phyloP scores from a whole-genome alignment of 2,797 vertebrate genomes.

The Lepus oiostolus region DNA sequence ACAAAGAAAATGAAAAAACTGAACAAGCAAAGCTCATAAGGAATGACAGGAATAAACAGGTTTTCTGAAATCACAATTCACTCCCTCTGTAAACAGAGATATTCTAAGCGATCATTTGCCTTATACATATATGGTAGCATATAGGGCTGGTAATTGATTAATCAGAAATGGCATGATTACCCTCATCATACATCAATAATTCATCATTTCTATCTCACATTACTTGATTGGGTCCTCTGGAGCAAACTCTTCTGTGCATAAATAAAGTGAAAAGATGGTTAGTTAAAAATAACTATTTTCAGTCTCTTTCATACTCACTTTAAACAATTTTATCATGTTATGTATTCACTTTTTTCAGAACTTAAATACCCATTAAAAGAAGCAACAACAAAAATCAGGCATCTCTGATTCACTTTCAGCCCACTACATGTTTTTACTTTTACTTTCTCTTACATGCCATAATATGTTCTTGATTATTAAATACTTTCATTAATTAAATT shows the following conservation, averaged over 20 bases:
- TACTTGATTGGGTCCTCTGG: not conserved
- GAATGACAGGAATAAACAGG: not conserved
- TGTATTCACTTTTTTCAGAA: not conserved
- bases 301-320: not conserved
- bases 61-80: not conserved
- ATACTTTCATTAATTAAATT: not conserved
- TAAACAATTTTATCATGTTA: not conserved
- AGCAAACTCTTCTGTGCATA: not conserved
- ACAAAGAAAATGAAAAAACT: not conserved
- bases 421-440: not conserved
- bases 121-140: not conserved
- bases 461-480: not conserved
- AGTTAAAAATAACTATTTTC: conserved; percentile 7
- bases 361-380: not conserved
- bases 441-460: not conserved
- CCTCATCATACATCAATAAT: not conserved
- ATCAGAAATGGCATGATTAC: not conserved
- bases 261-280: not conserved
- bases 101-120: not conserved
- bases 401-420: not conserved
- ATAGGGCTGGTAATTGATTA: not conserved
- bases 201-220: not conserved
- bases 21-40: not conserved
- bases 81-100: not conserved
- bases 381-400: not conserved